These are phyloP conservation scores for Enteromius paludinosus DNA, from an alignment of 2,797 vertebrate genomes.

Conservation along the genomic window DNA sequence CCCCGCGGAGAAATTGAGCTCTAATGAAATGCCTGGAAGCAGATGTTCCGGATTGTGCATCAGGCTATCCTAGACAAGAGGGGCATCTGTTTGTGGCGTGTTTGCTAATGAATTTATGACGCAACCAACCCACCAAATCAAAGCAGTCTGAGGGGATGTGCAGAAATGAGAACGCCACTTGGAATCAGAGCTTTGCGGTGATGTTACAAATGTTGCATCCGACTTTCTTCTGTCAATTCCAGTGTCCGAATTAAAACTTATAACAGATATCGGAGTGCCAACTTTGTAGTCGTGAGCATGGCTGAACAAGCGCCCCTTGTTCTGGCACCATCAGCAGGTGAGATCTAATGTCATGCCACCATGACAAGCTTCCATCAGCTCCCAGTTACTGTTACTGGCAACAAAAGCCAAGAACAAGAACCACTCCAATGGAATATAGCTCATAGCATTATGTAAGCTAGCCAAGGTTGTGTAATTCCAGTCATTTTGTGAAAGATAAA, in stretches of 20 bases:
- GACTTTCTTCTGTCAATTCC: not conserved
- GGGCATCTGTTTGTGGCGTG: conserved; percentile 50
- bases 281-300: conserved; percentile 50
- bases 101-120: conserved; percentile 46
- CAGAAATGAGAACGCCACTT: not conserved
- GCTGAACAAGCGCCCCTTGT: conserved; percentile 61
- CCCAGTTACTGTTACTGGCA: conserved; percentile 70
- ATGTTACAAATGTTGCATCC: conserved; percentile 10
- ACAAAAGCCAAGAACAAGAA: conserved; percentile 66
- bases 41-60: conserved; percentile 51
- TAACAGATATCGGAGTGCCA: conserved; percentile 20
- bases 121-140: conserved; percentile 27
- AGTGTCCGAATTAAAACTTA: not conserved
- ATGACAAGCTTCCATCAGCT: conserved; percentile 58
- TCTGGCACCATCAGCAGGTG: conserved; percentile 63
- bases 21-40: conserved; percentile 57
- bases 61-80: conserved; percentile 35
- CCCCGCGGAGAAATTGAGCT: conserved; percentile 44
- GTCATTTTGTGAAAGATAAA: not conserved
- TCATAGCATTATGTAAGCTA: conserved; percentile 28
- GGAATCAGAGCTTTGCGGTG: conserved; percentile 16
- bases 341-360: conserved; percentile 69
- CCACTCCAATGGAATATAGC: conserved; percentile 64
- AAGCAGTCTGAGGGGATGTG: conserved; percentile 26
- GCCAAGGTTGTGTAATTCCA: not conserved